A percentile compares a stretch with the other conserved stretches of the same genome.
These are phyloP conservation scores for Drosophila phalerata DNA, from an alignment of 2,888 invertebrate species.

Conservation along the genomic window DNA sequence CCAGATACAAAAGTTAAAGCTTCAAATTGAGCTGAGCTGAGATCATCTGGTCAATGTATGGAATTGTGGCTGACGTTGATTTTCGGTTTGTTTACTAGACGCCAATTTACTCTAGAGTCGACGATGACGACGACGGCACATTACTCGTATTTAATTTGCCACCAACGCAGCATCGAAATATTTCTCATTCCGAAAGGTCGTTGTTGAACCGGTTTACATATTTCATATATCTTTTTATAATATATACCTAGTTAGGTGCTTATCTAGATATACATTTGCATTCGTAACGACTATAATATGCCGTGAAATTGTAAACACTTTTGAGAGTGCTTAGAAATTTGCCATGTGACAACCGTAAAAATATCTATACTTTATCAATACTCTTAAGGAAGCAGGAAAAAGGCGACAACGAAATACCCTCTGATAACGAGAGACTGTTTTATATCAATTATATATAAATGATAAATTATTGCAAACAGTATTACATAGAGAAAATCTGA, in stretches of 20 bases:
- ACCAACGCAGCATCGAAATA: conserved; percentile 73
- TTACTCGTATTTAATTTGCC: conserved; percentile 53
- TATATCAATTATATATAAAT: neutral
- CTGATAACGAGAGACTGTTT: neutral
- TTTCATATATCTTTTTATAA: conserved; percentile 18
- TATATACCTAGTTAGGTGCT: conserved; percentile 21
- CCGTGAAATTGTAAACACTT: conserved; percentile 77
- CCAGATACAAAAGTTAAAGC: conserved; percentile 43
- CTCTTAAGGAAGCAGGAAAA: neutral
- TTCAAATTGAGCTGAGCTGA: conserved; percentile 20
- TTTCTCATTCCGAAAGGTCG: conserved; percentile 76
- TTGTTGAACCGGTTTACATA: conserved; percentile 67
- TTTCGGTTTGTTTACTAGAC: conserved; percentile 40
- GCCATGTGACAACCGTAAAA: conserved; percentile 20
- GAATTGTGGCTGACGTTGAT: conserved; percentile 6
- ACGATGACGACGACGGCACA: conserved; percentile 23
- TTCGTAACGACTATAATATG: conserved; percentile 72
- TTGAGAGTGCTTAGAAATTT: conserved; percentile 41
- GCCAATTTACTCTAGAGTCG: conserved; percentile 35
- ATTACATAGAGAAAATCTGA: neutral
- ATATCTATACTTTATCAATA: conserved; percentile 1
- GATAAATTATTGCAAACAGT: neutral
- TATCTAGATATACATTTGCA: conserved; percentile 59
- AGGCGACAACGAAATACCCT: neutral
- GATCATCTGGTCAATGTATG: conserved; percentile 54